A percentile compares a stretch with the other conserved stretches of the same genome.
These are phyloP conservation scores for Lytechinus variegatus DNA, from an alignment of 35 echinoderm and acorn worm species.

Conservation along the genomic window DNA sequence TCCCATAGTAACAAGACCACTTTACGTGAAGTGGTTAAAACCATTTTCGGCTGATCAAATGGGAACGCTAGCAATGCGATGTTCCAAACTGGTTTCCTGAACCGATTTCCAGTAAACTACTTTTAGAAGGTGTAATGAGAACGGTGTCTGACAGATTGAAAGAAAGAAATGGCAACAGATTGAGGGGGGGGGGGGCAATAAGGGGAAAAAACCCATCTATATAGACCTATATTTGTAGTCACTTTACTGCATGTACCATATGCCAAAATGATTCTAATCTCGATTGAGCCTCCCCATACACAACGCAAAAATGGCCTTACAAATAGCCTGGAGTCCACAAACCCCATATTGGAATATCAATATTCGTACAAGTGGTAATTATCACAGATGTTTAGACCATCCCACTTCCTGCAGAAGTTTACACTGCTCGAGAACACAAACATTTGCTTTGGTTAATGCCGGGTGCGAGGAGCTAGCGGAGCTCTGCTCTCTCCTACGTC, in stretches of 20 bases:
- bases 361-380: slow-evolving; percentile 25
- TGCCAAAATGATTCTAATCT: not conserved
- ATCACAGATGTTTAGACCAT: slow-evolving; percentile 7
- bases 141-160: too few relatives aligned
- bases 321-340: not conserved
- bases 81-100: too few relatives aligned
- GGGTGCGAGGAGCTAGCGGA: not conserved
- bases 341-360: not conserved
- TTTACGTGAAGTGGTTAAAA: too few relatives aligned
- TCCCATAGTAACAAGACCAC: too few relatives aligned
- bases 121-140: too few relatives aligned
- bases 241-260: not conserved
- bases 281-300: not conserved
- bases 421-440: not conserved
- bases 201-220: not conserved
- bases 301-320: not conserved
- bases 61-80: too few relatives aligned
- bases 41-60: too few relatives aligned
- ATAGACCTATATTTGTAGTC: not conserved
- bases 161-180: too few relatives aligned
- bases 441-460: slow-evolving; percentile 33
- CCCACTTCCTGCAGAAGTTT: slow-evolving; percentile 15
- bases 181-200: not conserved
- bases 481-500: not conserved
- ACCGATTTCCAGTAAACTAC: too few relatives aligned